Conservation (phyloP, 2,113 vertebrate genomes). For the Nicator chloris region DNA sequence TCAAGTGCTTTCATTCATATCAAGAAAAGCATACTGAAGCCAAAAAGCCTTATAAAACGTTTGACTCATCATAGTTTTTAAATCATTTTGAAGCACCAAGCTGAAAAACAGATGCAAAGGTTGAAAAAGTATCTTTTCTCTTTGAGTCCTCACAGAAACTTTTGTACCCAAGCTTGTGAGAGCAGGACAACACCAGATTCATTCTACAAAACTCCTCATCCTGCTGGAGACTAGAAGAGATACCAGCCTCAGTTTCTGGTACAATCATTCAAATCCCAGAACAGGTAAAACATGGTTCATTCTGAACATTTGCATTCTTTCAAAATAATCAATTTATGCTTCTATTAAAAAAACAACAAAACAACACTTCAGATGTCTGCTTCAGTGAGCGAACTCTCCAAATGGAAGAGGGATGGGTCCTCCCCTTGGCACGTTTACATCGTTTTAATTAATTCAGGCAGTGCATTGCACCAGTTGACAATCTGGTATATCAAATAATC, state of each 20-base stretch:
- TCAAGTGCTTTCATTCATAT: neutral
- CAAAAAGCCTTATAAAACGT: neutral
- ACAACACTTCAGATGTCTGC: neutral
- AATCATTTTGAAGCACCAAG: neutral
- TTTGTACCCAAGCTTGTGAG: neutral
- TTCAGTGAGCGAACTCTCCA: neutral
- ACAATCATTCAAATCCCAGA: neutral
- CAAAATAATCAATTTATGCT: neutral
- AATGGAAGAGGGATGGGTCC: neutral
- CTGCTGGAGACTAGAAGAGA: neutral
- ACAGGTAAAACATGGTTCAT: neutral
- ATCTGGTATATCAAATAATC: neutral
- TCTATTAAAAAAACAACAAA: neutral
- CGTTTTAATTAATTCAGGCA: neutral
- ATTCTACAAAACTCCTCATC: neutral
- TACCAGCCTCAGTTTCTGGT: neutral
- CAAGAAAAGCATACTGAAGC: neutral
- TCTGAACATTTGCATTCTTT: neutral
- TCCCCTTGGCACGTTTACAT: neutral
- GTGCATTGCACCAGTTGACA: neutral
- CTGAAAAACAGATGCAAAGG: neutral
- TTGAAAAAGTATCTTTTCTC: neutral
- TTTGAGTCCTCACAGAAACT: neutral
- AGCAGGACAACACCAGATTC: neutral
- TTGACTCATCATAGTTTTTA: neutral